Evolutionary conservation across 2,888 invertebrate genomes (phyloP), one percentile per base, ranked within the genome.

Genomic region (Odontocolon sp.): DNA sequence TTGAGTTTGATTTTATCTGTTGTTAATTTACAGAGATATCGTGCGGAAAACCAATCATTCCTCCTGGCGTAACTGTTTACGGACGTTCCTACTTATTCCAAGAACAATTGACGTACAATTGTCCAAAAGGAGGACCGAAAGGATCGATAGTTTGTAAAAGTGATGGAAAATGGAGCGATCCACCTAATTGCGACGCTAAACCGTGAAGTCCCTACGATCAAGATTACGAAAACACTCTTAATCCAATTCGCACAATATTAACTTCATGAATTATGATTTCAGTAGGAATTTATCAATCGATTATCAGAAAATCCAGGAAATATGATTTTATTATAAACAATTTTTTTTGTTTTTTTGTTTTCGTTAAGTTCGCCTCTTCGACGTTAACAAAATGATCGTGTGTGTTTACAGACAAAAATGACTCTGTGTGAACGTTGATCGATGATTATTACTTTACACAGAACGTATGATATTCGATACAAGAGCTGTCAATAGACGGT

Each of bases 81-180:
- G 92, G 92, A 18, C 89, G 89, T 54, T 92, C 92, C 0, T 92
- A 92, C 83, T 85, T 92, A 6, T 92, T 86, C 82, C 89, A 91
- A 77, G 92, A 92, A 82, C 86, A 88, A 72, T 84, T 92, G 9
- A 87, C 81, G 4, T 87, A 86, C 56, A 69, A 80, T 9, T 90
- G 90, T 54, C 87, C 87, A 3, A 69, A 72, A 8, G 80, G 77
- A 54, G 81, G 74, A 57, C 81, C 70, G 2, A 76, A 76, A 36
- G 85, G 84, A 18, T 61, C 69, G 8, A 84, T 92, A 38, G 87
- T 84, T 26, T 92, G 92, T 77, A 82, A 83, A n/a, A 85, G 80
- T 6, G 80, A 89, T 54, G 90, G 89, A 4, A 85, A 78, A 31
- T 88, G 88, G 88, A 87, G 81, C 40, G 77, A 80, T 18, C 74